Percentiles rank a stretch among this genome's conserved stretches.
phyloP scores from a whole-genome alignment of 2,888 invertebrate genomes.

The Melangyna quadrimaculata region DNA sequence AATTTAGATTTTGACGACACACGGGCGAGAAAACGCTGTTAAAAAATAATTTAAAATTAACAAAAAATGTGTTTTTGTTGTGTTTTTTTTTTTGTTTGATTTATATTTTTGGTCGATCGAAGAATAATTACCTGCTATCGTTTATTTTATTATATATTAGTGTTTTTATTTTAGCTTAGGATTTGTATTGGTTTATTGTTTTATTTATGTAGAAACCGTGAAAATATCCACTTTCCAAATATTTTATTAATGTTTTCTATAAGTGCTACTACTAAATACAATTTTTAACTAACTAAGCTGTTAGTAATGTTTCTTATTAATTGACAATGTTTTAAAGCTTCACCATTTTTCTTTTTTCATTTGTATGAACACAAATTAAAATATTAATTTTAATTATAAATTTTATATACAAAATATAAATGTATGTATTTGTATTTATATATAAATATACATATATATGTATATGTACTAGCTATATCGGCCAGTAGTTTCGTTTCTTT shows the following conservation, averaged over 20 bases:
- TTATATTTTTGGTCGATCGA: background rate
- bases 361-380: conserved; percentile 50
- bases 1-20: background rate
- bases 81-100: conserved; percentile 12
- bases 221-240: background rate
- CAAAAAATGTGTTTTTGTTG: conserved; percentile 19
- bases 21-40: background rate
- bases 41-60: conserved; percentile 4
- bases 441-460: too few relatives aligned
- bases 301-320: conserved; percentile 15
- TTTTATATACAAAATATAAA: conserved; percentile 30
- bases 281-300: background rate
- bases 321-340: conserved; percentile 70
- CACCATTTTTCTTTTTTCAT: conserved; percentile 42
- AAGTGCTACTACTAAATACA: background rate
- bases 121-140: conserved; percentile 57
- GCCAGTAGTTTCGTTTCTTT: conserved; percentile 5
- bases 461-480: conserved; percentile 19
- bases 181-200: background rate
- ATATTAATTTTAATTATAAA: background rate
- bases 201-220: background rate
- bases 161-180: background rate
- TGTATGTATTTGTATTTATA: conserved; percentile 1
- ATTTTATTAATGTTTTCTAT: background rate
- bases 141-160: background rate